Conservation (phyloP, 1,140 invertebrate genomes). For the Ceratina australensis region DNA sequence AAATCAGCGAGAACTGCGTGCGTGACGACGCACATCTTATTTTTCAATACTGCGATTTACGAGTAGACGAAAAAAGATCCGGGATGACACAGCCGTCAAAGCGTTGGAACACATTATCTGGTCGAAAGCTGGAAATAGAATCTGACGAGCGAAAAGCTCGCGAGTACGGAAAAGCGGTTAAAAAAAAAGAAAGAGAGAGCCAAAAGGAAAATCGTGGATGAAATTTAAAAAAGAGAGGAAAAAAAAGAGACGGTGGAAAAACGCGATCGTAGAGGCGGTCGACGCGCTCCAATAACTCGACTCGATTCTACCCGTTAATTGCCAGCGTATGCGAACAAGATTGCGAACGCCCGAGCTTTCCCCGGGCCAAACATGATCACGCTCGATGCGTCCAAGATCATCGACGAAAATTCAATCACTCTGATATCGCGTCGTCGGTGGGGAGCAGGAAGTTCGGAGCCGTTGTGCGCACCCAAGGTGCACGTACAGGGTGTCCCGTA, state of each 20-base stretch:
- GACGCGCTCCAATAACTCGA: conserved; percentile 19
- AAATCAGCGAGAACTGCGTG: too few relatives aligned
- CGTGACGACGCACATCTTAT: background rate
- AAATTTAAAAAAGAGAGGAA: conserved; percentile 6
- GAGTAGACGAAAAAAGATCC: background rate
- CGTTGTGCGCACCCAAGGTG: background rate
- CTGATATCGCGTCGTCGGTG: conserved; percentile 45
- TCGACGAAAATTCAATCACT: conserved; percentile 61
- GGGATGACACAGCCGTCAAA: background rate
- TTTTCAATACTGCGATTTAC: background rate
- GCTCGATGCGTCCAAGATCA: conserved; percentile 42
- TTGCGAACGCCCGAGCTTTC: conserved; percentile 21
- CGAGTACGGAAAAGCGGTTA: too few relatives aligned
- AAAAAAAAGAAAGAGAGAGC: background rate
- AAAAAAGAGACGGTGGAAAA: background rate
- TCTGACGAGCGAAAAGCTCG: background rate
- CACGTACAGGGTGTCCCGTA: too few relatives aligned
- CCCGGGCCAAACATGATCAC: conserved; percentile 51
- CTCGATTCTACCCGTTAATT: conserved; percentile 30
- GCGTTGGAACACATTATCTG: conserved; percentile 16
- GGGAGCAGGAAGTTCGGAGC: conserved; percentile 13
- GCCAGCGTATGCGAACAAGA: conserved; percentile 16
- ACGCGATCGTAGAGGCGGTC: background rate
- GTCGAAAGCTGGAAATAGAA: conserved; percentile 5
- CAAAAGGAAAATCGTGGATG: background rate